phyloP scores from a whole-genome alignment of 2,797 vertebrate genomes.

The Pantherophis alleghaniensis region DNA sequence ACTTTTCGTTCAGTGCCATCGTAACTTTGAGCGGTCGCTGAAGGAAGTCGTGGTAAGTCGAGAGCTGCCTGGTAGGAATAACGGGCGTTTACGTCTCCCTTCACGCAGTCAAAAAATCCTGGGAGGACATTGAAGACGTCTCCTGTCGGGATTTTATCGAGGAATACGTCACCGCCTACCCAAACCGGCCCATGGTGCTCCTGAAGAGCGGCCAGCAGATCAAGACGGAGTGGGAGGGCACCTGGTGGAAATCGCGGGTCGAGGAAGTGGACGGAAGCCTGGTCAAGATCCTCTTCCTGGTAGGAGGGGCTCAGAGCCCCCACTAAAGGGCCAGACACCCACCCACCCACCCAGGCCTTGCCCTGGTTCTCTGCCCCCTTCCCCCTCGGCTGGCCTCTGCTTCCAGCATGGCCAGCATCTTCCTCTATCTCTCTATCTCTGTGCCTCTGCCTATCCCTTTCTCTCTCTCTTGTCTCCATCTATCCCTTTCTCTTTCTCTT shows the following conservation, averaged over 20 bases:
- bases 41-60: not conserved
- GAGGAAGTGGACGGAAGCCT: constrained; percentile 97
- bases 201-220: constrained; percentile 93
- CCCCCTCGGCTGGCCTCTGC: not conserved
- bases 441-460: fast-evolving
- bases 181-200: constrained; percentile 98
- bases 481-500: not conserved
- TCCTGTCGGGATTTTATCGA: constrained; percentile 95
- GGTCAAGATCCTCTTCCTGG: constrained; percentile 97
- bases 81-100: not conserved
- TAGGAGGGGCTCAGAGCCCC: constrained; percentile 55
- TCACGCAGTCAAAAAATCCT: constrained; percentile 83
- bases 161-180: constrained; percentile 96
- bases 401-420: not conserved
- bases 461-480: not conserved
- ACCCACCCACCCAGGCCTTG: no score
- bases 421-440: not conserved
- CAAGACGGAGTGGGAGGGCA: constrained; percentile 98
- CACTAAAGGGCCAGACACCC: not conserved
- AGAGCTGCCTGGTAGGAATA: not conserved
- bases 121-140: constrained; percentile 96
- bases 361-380: not conserved
- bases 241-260: constrained; percentile 97
- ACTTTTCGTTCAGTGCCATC: no score
- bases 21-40: no score